Evolutionary conservation across 1,140 invertebrate genomes (phyloP), one percentile per base, ranked within the genome.

Genomic region (Trichonephila inaurata): DNA sequence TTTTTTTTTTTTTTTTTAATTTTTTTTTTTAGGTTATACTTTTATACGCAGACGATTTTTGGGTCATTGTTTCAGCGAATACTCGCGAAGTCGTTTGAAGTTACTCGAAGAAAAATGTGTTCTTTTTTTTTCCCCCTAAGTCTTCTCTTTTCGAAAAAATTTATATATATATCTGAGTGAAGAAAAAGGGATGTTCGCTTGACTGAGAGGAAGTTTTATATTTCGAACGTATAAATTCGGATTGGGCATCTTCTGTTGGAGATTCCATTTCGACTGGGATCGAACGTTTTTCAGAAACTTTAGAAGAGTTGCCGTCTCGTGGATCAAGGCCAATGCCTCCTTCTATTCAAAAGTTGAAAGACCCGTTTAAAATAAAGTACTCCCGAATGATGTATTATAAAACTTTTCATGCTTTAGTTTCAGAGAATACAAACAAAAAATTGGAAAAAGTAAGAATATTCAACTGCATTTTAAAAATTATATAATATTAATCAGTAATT

Each of bases 21-120:
- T 51, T 51, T 51, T 51, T 8, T 66, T 91, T 91, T 21, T 91
- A 14, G 40, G 24, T 51, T 83, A 33, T 60, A 69, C 90, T 72
- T 66, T 88, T 89, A 72, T 92, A 85, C 90, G 14, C 90, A n/a
- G 90, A 77, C 82, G 92, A 93, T 93, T 93, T 93, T 93, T 93
- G 69, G 83, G 92, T 93, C 92, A 93, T 93, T 93, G 92, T 93
- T 93, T 93, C 92, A 88, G 90, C 77, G 86, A 92, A 92, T 69
- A 64, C 61, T 69, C 58, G 85, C 92, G 86, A 93, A 93, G 92
- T 93, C 92, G 86, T 93, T 93, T 72, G 92, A 89, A 93, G 92
- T 89, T 93, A 89, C 85, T 61, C 61, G 60, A 81, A 89, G 86
- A 93, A 66, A 93, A 93, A 93, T 81, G 28, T 51, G 28, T 64